Conservation (phyloP, 2,113 vertebrate species). For the Hypomesus transpacificus region DNA sequence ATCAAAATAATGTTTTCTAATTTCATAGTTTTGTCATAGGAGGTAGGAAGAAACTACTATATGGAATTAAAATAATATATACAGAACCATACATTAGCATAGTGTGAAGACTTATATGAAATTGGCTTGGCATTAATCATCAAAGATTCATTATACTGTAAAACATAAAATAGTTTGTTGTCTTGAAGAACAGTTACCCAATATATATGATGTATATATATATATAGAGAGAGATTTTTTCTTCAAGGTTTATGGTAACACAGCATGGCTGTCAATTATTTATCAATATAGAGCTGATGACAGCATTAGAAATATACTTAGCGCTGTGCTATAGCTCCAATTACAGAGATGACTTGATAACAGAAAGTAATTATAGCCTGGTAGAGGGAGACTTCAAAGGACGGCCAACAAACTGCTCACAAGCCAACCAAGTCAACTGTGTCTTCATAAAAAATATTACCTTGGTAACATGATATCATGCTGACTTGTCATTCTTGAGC, state of each 20-base stretch:
- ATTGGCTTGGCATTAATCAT: too few relatives aligned
- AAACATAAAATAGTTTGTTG: too few relatives aligned
- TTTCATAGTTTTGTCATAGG: too few relatives aligned
- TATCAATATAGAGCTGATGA: conserved; percentile 4
- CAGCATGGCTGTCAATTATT: not conserved
- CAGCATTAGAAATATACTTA: conserved; percentile 7
- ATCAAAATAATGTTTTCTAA: too few relatives aligned
- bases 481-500: not conserved
- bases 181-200: too few relatives aligned
- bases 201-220: too few relatives aligned
- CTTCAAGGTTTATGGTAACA: not conserved
- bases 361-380: conserved; percentile 14
- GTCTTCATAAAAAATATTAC: conserved; percentile 6
- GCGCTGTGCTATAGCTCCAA: not conserved
- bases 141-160: too few relatives aligned
- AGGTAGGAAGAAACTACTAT: too few relatives aligned
- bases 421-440: not conserved
- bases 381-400: not conserved
- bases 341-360: conserved; percentile 7
- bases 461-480: conserved; percentile 17
- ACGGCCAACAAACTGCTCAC: not conserved
- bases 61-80: too few relatives aligned
- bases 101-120: too few relatives aligned
- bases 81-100: too few relatives aligned
- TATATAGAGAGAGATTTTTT: too few relatives aligned